phyloP scores from a whole-genome alignment of 2,797 vertebrate genomes.

The Aeoliscus strigatus region DNA sequence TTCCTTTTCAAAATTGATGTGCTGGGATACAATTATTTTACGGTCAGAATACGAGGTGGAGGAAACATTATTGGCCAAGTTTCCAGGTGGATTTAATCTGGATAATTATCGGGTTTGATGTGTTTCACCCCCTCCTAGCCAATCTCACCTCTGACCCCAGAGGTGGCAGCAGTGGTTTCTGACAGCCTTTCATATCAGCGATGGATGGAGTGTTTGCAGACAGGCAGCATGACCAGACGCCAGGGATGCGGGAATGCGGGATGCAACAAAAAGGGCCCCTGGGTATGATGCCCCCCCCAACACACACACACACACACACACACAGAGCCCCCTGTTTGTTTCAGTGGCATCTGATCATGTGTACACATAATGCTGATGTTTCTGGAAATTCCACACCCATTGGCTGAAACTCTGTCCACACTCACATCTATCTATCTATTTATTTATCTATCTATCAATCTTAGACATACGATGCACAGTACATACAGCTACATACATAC shows the following conservation, averaged over 20 bases:
- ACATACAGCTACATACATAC: no score
- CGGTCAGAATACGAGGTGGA: constrained; percentile 27
- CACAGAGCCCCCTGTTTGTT: no score
- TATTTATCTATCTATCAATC: no score
- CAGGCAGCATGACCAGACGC: constrained; percentile 48
- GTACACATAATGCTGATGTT: constrained; percentile 30
- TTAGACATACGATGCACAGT: no score
- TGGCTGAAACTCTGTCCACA: constrained; percentile 31
- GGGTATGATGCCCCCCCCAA: constrained; percentile 34
- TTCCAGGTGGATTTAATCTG: constrained; percentile 66
- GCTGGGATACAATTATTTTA: constrained; percentile 35
- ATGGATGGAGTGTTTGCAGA: constrained; percentile 65
- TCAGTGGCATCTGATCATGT: no score
- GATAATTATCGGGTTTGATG: constrained; percentile 61
- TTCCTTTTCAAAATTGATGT: constrained; percentile 52
- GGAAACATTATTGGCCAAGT: constrained; percentile 39
- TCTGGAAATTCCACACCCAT: constrained; percentile 50
- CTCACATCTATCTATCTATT: no score
- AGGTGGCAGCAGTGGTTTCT: constrained; percentile 58
- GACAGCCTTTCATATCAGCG: constrained; percentile 66
- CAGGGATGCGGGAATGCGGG: no score
- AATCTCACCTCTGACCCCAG: constrained; percentile 60
- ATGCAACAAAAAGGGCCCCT: constrained; percentile 50
- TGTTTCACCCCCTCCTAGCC: constrained; percentile 45
- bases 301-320: no score